Conservation (phyloP, 2,888 invertebrate species). For the Drosophila multiciliata region DNA sequence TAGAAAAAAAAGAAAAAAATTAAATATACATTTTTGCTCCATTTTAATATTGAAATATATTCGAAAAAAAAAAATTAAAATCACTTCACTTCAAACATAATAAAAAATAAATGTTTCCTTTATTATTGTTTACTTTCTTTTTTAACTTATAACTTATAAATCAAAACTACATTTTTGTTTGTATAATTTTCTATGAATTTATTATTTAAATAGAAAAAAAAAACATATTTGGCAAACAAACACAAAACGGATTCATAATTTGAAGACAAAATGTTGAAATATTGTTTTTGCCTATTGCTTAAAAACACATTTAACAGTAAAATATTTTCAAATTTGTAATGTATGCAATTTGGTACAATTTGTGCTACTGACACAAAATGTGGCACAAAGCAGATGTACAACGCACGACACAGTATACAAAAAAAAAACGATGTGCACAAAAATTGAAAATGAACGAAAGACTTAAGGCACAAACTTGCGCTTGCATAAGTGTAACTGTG, state of each 20-base stretch:
- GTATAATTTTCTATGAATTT: too few species aligned
- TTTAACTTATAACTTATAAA: neutral
- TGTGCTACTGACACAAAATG: neutral
- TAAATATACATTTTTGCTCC: neutral
- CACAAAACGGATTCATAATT: neutral
- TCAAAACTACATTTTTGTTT: neutral
- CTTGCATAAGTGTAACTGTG: conserved; percentile 21
- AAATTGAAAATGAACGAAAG: conserved; percentile 57
- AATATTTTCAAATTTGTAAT: neutral
- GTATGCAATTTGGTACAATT: neutral
- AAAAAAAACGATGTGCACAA: conserved; percentile 20
- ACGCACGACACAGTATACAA: conserved; percentile 32
- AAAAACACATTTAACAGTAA: neutral
- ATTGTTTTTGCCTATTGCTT: neutral
- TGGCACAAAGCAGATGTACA: conserved; percentile 17
- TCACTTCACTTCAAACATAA: neutral
- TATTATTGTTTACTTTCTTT: neutral
- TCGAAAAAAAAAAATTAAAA: neutral
- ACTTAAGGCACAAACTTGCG: conserved; percentile 75
- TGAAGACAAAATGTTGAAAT: neutral
- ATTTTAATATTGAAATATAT: neutral
- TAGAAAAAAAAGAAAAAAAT: too few species aligned
- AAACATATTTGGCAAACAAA: neutral
- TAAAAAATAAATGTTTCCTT: neutral
- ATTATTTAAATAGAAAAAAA: neutral